phyloP scores from a whole-genome alignment of 2,113 vertebrate genomes.

The Regulus satrapa region DNA sequence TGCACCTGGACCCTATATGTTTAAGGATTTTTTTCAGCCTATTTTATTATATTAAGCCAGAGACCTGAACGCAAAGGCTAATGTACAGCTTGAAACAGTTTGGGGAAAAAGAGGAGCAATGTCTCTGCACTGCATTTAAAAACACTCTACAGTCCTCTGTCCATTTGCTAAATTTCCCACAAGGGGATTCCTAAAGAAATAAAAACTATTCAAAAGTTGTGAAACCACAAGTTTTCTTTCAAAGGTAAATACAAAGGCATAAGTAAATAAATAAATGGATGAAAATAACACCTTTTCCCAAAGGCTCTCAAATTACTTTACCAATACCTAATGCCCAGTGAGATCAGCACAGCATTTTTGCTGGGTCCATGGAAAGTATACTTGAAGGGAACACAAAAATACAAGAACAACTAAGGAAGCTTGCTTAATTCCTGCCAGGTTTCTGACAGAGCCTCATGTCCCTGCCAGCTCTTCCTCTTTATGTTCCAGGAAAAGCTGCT shows the following conservation, averaged over 20 bases:
- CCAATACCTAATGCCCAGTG: background rate
- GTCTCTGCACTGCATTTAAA: background rate
- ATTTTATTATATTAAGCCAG: background rate
- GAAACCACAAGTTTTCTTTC: background rate
- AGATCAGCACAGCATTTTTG: background rate
- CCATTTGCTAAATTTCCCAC: background rate
- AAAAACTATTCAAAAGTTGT: background rate
- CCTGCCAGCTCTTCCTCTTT: constrained; percentile 32
- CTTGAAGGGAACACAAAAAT: background rate
- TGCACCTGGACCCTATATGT: background rate
- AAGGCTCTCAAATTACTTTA: background rate
- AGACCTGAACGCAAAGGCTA: background rate
- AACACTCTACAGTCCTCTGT: background rate
- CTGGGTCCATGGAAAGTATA: background rate
- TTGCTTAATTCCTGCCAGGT: constrained; percentile 12
- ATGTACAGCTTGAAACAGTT: background rate
- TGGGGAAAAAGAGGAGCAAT: background rate
- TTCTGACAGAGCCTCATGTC: background rate
- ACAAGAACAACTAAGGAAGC: background rate
- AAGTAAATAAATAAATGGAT: background rate
- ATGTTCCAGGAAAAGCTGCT: constrained; percentile 1
- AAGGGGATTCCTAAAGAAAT: background rate
- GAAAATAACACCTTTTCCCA: background rate
- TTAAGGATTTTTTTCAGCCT: background rate
- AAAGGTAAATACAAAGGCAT: background rate